Evolutionary conservation across 2,797 vertebrate genomes (phyloP).

Genomic region (Bucorvus abyssinicus): DNA sequence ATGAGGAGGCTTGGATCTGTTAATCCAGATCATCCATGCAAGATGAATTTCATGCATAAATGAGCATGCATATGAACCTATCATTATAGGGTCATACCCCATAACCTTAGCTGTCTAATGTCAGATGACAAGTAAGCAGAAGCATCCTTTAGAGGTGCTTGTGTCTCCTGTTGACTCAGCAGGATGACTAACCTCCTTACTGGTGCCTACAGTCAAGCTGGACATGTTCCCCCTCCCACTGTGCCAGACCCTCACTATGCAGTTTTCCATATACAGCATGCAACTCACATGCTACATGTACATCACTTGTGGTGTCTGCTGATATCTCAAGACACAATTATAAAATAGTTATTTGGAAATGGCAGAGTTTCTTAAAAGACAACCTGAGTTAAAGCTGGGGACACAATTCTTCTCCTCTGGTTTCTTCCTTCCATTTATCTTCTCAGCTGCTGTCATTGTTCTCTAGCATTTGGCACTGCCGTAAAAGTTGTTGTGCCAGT

Average conservation of each 20-base stretch:
- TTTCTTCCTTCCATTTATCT: neutral
- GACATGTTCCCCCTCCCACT: neutral
- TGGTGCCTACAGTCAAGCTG: neutral
- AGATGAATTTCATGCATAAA: neutral
- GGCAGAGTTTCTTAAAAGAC: neutral
- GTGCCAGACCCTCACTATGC: neutral
- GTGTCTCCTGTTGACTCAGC: conserved; percentile 24
- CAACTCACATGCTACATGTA: neutral
- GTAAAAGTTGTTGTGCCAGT: neutral
- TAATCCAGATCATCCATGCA: neutral
- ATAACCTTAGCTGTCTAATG: neutral
- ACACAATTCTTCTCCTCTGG: neutral
- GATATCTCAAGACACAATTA: neutral
- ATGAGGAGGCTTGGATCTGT: neutral
- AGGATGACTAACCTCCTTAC: conserved; percentile 15
- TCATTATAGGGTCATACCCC: neutral
- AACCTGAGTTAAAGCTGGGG: neutral
- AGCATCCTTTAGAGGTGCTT: neutral
- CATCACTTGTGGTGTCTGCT: neutral
- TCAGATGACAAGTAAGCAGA: neutral
- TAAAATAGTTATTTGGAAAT: neutral
- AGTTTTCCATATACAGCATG: neutral
- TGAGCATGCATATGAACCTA: neutral
- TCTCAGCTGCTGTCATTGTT: neutral
- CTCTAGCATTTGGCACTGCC: neutral